Conservation (phyloP, 2,888 invertebrate species). For the Platypus cylindrus region DNA sequence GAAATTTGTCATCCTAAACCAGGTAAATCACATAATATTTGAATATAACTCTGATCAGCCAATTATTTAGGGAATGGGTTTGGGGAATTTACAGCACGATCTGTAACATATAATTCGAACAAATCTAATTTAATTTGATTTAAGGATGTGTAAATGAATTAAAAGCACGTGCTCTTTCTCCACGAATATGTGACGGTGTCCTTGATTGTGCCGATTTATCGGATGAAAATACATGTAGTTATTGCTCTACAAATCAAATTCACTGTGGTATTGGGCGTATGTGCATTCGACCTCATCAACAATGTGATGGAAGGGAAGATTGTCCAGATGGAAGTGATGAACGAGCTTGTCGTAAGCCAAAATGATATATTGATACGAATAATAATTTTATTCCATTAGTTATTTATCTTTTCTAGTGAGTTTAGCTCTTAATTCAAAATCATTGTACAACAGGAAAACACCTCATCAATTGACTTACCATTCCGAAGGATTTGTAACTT, state of each 20-base stretch:
- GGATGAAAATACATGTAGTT: constrained; percentile 69
- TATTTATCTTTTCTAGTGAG: constrained; percentile 45
- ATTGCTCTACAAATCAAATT: constrained; percentile 57
- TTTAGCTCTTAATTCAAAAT: constrained; percentile 46
- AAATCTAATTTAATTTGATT: constrained; percentile 14
- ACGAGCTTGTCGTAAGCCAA: constrained; percentile 65
- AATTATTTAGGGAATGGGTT: too few species aligned
- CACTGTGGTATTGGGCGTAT: constrained; percentile 69
- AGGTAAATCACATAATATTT: constrained; percentile 44
- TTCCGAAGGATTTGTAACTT: constrained; percentile 70
- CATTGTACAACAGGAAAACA: constrained; percentile 36
- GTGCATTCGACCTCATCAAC: constrained; percentile 56
- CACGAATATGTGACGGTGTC: constrained; percentile 73
- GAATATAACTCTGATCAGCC: too few species aligned
- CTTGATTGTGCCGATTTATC: constrained; percentile 75
- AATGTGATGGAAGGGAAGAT: constrained; percentile 73
- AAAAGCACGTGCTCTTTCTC: constrained; percentile 59
- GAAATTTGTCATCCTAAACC: constrained; percentile 68
- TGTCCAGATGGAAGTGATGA: constrained; percentile 83
- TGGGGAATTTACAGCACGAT: too few species aligned
- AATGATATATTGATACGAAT: constrained; percentile 1
- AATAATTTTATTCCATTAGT: constrained; percentile 5
- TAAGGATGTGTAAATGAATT: constrained; percentile 63
- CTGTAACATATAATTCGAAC: too few species aligned
- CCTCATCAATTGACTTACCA: constrained; percentile 59